Conservation (phyloP, 2,113 vertebrate species). For the Stegastes partitus region DNA sequence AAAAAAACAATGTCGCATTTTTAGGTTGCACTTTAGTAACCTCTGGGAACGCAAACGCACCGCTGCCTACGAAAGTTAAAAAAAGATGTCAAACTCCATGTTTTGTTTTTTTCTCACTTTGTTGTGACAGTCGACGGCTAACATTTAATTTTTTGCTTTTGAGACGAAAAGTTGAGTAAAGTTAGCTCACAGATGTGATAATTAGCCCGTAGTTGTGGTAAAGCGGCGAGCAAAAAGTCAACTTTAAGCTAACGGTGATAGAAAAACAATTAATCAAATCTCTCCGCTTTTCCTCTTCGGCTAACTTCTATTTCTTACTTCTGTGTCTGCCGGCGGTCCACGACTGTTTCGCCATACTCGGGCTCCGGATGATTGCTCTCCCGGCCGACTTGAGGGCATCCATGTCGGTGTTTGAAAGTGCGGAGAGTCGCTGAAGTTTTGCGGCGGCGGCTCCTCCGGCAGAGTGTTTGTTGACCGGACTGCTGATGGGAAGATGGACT, state of each 20-base stretch:
- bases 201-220: not conserved
- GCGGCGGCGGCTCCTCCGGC: not conserved
- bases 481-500: conserved; percentile 56
- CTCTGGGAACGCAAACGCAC: not conserved
- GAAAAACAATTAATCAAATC: not conserved
- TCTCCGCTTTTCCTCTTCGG: not conserved
- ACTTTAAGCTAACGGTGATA: not conserved
- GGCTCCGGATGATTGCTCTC: conserved; percentile 89
- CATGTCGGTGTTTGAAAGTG: conserved; percentile 74
- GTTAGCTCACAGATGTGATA: not conserved
- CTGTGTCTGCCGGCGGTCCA: conserved; percentile 87
- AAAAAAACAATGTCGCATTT: not conserved
- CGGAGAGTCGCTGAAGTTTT: conserved; percentile 28
- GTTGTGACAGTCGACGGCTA: not conserved
- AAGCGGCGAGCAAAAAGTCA: conserved; percentile 15
- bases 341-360: conserved; percentile 87
- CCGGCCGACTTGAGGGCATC: conserved; percentile 89
- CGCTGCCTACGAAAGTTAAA: not conserved
- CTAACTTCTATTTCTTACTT: conserved; percentile 82
- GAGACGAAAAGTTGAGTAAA: conserved; percentile 1
- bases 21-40: not conserved
- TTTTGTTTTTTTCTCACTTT: not conserved
- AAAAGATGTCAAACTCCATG: not conserved
- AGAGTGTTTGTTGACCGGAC: conserved; percentile 48
- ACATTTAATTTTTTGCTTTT: not conserved